Percentiles rank a stretch among this genome's conserved stretches.
These are phyloP conservation scores for Corythoichthys intestinalis DNA, from an alignment of 2,113 vertebrate genomes.

Conservation along the genomic window DNA sequence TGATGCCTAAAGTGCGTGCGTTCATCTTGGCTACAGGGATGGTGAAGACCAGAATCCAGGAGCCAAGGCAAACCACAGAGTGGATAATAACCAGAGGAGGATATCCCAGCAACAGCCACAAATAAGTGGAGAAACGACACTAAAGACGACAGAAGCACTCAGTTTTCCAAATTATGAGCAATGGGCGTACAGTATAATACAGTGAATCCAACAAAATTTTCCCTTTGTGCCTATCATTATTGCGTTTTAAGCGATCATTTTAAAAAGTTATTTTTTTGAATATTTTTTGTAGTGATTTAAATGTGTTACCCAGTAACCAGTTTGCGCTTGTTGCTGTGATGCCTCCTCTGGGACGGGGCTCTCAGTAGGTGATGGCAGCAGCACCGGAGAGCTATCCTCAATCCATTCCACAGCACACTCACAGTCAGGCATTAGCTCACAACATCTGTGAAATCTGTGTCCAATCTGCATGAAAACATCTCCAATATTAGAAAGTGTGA, in stretches of 20 bases:
- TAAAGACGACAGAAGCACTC: conserved; percentile 30
- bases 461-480: conserved; percentile 46
- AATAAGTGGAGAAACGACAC: conserved; percentile 44
- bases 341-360: neutral
- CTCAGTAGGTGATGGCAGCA: conserved; percentile 57
- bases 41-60: conserved; percentile 77
- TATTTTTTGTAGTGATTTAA: neutral
- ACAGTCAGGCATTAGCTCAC: conserved; percentile 38
- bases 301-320: conserved; percentile 73
- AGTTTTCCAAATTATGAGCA: neutral
- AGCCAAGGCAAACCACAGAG: conserved; percentile 66
- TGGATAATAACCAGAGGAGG: conserved; percentile 69
- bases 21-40: conserved; percentile 79
- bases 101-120: conserved; percentile 77
- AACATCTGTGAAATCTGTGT: conserved; percentile 38
- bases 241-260: too few relatives aligned
- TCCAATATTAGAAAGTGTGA: neutral
- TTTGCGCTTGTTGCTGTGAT: conserved; percentile 10
- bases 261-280: too few relatives aligned
- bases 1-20: conserved; percentile 35
- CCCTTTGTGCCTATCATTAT: neutral
- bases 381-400: conserved; percentile 57
- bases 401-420: conserved; percentile 31
- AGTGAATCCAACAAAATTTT: neutral
- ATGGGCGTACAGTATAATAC: neutral